Base-by-base conservation (phyloP, 2,797 vertebrate genomes). In the Manis pentadactyla region DNA sequence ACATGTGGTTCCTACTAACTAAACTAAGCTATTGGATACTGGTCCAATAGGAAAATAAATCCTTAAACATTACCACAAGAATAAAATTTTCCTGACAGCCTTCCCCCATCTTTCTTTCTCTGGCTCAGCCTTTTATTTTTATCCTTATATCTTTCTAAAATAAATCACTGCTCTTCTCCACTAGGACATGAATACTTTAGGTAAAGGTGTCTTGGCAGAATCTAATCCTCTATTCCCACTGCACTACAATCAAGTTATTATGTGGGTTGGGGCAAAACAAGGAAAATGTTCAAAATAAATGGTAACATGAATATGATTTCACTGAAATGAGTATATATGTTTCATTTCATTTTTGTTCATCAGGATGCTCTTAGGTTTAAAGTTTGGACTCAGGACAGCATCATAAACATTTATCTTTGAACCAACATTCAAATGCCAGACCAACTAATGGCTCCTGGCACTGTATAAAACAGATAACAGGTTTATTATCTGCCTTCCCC, bases 341-440 rank as follows among this genome's bases (percentile, higher is more conserved):
- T 74, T 18, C 83, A 86, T 91, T 96, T 77, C 25, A 86, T 73
- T 92, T 92, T 95, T 73, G 18, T n/a, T 95, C 31, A 78, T 82
- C 66, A 79, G 15, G 39, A 86, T 86, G 37, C 37, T 77, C 37
- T 85, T 92, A 89, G 27, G 15, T 71, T 74, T 66, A 91, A 82
- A 78, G 25, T 83, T 90, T 94, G 37, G 37, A 90, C 75, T 96
- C 25, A 68, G 39, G n/a, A 94, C 97, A 63, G 27, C 17, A 66
- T 87, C 59, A 87, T 87, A 96, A 96, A 94, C 96, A 94, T 90
- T 96, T 96, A 86, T 83, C 46, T 90, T 93, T 94, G 82, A 90
- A 85, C 2, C 8, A 82, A 74, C 25, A 92, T 64, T 25, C 73
- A 96, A 95, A 94, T 96, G 27, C 21, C 85, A 87, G 21, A 64